A percentile compares a stretch with the other conserved stretches of the same genome.
Conservation (phyloP, 2,797 vertebrate genomes). For the Acrossocheilus fasciatus region DNA sequence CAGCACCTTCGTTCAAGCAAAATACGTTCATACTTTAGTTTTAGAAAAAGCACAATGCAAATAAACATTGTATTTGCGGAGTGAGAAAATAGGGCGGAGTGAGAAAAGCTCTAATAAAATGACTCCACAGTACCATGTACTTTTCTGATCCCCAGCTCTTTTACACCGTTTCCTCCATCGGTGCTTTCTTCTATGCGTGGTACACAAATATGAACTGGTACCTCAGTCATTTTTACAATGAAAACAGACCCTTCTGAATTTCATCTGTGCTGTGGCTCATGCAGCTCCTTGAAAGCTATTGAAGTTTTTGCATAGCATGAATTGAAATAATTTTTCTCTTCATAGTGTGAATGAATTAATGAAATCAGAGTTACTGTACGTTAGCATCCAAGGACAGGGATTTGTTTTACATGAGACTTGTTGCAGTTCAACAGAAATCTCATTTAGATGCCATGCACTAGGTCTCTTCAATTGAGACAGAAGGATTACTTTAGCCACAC, state of each 20-base stretch:
- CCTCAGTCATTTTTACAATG: conserved; percentile 23
- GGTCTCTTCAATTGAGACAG: conserved; percentile 39
- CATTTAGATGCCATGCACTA: conserved; percentile 42
- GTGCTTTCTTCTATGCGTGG: neutral
- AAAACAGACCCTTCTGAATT: conserved; percentile 21
- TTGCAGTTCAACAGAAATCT: conserved; percentile 39
- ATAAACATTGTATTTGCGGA: neutral
- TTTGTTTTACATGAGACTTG: conserved; percentile 22
- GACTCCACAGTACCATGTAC: neutral
- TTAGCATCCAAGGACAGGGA: conserved; percentile 31
- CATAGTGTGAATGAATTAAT: conserved; percentile 42
- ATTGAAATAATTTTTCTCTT: conserved; percentile 15
- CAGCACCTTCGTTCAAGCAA: conserved; percentile 10
- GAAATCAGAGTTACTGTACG: conserved; percentile 34
- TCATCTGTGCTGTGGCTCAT: neutral
- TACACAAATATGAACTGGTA: neutral
- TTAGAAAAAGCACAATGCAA: conserved; percentile 33
- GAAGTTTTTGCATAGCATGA: conserved; percentile 6
- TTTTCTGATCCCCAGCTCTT: too few relatives aligned
- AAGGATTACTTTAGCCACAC: conserved; percentile 48
- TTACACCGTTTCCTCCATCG: neutral
- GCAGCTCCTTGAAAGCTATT: conserved; percentile 22
- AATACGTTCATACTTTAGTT: conserved; percentile 33
- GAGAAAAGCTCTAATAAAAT: neutral
- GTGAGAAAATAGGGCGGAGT: neutral